Percentiles rank a stretch among this genome's conserved stretches.
phyloP scores from a whole-genome alignment of 2,797 vertebrate genomes.

The Sternarchorhynchus goeldii region DNA sequence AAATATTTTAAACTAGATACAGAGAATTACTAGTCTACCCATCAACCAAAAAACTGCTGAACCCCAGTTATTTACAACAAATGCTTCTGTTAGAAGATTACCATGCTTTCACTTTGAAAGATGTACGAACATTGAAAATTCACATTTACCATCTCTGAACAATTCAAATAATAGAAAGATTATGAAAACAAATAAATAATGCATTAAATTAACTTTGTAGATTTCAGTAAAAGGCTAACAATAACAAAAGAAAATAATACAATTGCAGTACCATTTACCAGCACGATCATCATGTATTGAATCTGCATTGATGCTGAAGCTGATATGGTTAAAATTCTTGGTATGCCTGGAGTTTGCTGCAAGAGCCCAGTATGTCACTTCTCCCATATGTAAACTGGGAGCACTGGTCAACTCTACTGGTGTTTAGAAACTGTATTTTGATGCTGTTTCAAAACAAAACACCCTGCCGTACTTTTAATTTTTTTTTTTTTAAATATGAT shows the following conservation, averaged over 20 bases:
- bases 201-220: background rate
- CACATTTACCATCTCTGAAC: slow-evolving; percentile 1
- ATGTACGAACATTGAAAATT: slow-evolving; percentile 43
- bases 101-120: slow-evolving; percentile 71
- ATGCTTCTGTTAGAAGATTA: slow-evolving; percentile 69
- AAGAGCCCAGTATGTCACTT: slow-evolving; percentile 4
- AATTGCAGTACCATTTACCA: background rate
- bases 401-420: background rate
- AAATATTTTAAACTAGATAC: background rate
- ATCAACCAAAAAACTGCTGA: background rate
- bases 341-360: slow-evolving; percentile 2
- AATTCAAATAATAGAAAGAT: background rate
- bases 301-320: background rate
- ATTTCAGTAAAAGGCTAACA: too few relatives aligned
- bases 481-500: too few relatives aligned
- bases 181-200: background rate
- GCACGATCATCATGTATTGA: background rate
- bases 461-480: too few relatives aligned
- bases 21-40: background rate
- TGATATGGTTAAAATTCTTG: slow-evolving; percentile 12
- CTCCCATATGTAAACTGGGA: slow-evolving; percentile 29
- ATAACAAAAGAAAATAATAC: background rate
- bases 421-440: background rate
- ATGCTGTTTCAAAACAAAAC: background rate
- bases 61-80: slow-evolving; percentile 39